Evolutionary conservation across 2,888 invertebrate genomes (phyloP).

Genomic region (Gisinianus flammeolus): DNA sequence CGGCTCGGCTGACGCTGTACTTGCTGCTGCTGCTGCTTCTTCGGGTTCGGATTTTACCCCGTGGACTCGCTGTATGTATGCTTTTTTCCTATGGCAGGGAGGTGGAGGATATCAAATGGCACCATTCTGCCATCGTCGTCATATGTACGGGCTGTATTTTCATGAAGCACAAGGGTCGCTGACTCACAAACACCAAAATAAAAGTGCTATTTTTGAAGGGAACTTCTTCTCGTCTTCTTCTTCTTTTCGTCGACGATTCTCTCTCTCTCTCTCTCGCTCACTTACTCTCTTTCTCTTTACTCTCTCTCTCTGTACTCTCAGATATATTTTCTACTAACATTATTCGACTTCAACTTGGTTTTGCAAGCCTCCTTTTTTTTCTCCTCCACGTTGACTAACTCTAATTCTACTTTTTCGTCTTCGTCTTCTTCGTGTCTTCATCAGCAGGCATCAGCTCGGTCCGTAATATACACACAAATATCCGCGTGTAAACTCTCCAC

Average conservation of each 20-base stretch:
- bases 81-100: constrained; percentile 16
- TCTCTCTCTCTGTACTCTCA: background rate
- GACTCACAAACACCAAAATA: constrained; percentile 59
- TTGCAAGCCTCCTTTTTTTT: constrained; percentile 27
- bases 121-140: constrained; percentile 40
- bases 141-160: constrained; percentile 25
- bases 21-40: background rate
- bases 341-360: constrained; percentile 20
- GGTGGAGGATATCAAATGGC: constrained; percentile 43
- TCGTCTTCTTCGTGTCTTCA: background rate
- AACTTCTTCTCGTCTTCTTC: constrained; percentile 18
- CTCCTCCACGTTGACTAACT: background rate
- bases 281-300: background rate
- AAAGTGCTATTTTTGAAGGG: constrained; percentile 59
- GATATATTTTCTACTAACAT: too few species aligned
- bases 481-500: background rate
- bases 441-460: background rate
- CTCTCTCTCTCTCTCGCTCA: background rate
- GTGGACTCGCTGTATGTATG: constrained; percentile 8
- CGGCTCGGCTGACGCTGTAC: background rate
- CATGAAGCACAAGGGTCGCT: constrained; percentile 56
- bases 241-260: background rate
- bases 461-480: background rate
- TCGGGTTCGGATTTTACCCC: background rate
- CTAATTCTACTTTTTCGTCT: background rate